Conservation (phyloP, 2,888 invertebrate species). For the Polydrusus pterygomalis region DNA sequence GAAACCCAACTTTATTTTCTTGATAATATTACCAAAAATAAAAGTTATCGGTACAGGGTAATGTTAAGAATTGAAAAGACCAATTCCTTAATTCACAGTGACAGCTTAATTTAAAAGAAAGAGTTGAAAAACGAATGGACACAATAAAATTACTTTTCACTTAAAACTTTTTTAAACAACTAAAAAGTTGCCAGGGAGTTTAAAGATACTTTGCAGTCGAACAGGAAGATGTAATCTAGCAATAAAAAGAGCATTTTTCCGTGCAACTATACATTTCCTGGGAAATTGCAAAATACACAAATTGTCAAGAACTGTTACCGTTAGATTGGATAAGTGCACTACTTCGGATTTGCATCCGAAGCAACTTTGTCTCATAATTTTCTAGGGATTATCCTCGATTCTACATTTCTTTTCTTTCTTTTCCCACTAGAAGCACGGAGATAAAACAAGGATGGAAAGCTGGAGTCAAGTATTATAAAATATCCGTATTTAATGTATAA, state of each 20-base stretch:
- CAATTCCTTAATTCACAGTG: slow-evolving; percentile 41
- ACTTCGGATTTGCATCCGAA: slow-evolving; percentile 54
- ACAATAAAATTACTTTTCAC: slow-evolving; percentile 52
- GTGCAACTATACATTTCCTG: slow-evolving; percentile 44
- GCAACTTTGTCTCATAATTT: slow-evolving; percentile 56
- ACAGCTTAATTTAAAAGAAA: slow-evolving; percentile 42
- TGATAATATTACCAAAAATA: too few relatives aligned
- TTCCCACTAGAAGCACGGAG: neutral
- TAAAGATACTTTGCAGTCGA: slow-evolving; percentile 43
- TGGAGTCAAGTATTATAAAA: slow-evolving; percentile 25
- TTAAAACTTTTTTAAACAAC: slow-evolving; percentile 51
- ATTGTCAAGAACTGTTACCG: slow-evolving; percentile 56
- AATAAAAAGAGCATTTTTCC: slow-evolving; percentile 54
- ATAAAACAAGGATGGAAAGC: slow-evolving; percentile 31
- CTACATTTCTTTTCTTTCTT: slow-evolving; percentile 28
- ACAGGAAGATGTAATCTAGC: slow-evolving; percentile 54
- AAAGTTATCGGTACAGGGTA: too few relatives aligned
- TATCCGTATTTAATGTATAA: slow-evolving; percentile 27
- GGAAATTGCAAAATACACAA: slow-evolving; percentile 56
- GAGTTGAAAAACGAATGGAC: slow-evolving; percentile 45
- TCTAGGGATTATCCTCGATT: slow-evolving; percentile 45
- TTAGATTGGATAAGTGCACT: slow-evolving; percentile 56
- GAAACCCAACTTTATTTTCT: too few relatives aligned
- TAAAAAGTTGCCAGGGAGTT: slow-evolving; percentile 42
- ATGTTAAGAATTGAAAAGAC: slow-evolving; percentile 16